Conservation (phyloP, 2,113 vertebrate genomes). For the Arothron firmamentum region DNA sequence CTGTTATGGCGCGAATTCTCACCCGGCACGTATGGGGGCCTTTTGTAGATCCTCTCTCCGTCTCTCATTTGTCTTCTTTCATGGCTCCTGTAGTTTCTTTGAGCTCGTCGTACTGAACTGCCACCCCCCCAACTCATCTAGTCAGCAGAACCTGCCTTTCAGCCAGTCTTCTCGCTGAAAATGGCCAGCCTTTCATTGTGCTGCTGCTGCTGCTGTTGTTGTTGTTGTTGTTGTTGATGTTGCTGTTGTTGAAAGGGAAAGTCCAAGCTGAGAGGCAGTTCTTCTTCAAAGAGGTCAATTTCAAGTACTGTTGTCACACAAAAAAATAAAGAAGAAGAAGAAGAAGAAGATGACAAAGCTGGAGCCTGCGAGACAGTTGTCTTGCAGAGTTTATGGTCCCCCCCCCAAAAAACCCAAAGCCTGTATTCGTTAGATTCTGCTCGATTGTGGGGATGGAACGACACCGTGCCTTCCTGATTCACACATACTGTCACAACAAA, state of each 20-base stretch:
- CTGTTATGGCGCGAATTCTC: neutral
- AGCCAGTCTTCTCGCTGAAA: constrained; percentile 17
- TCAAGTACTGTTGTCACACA: constrained; percentile 21
- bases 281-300: constrained; percentile 39
- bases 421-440: too few relatives aligned
- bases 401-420: too few relatives aligned
- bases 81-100: neutral
- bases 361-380: neutral
- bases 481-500: too few relatives aligned
- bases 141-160: constrained; percentile 4
- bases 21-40: neutral
- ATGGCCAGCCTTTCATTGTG: constrained; percentile 3
- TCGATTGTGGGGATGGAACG: too few relatives aligned
- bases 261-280: constrained; percentile 26
- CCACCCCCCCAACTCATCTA: neutral
- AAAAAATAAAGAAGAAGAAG: too few relatives aligned
- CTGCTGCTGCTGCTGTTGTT: neutral
- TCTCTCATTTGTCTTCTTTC: neutral
- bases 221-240: constrained; percentile 7
- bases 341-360: constrained; percentile 8
- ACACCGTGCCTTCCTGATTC: too few relatives aligned
- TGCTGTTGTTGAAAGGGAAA: constrained; percentile 24
- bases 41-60: neutral
- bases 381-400: too few relatives aligned
- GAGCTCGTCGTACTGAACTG: neutral